Evolutionary conservation across 2,888 invertebrate genomes (phyloP), one percentile per base, ranked within the genome.

Genomic region (Meteorus colon): DNA sequence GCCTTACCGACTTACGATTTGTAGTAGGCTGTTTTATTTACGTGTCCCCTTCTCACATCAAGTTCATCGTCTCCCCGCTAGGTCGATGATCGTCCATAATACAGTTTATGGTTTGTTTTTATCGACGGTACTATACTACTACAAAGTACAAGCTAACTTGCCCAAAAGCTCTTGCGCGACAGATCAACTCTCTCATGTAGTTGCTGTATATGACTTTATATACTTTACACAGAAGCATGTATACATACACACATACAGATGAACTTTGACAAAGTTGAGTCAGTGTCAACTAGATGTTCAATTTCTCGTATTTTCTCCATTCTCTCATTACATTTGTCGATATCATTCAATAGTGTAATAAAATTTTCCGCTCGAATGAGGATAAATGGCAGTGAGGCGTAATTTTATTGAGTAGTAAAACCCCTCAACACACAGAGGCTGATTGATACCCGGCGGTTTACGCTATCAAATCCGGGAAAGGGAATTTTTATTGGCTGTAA

Each of bases 401-500:
- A 65, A 66, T 31, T 73, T 65, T 65, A 73, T 73, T 31, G 73
- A 63, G 41, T 45, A 73, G 51, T 73, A 51, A 72, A 59, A 62
- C 29, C 48, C 41, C 67, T 48, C 19, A 66, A 59, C 37, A 73
- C 71, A 67, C 65, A 73, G 60, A 66, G 65, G 34, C 45, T 68
- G 66, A 45, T 51, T 45, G 37, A 65, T 65, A 27, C 45, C 48
- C 29, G 27, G 60, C 41, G 62, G 51, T 63, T 72, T 72, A 63
- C 63, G 62, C 63, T 71, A 74, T 73, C 73, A 66, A 74, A 71
- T 70, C 66, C 74, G 74, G 73, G 84, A 83, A 83, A 81, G 82
- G 81, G 85, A 86, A 89, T 89, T 86, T 89, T 89, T 89, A 89
- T 89, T 88, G 89, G 87, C 83, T 87, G 87, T 88, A 88, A 88